Base-by-base conservation (phyloP, 2,888 invertebrate species). In the Stenolophus ochropezus region DNA sequence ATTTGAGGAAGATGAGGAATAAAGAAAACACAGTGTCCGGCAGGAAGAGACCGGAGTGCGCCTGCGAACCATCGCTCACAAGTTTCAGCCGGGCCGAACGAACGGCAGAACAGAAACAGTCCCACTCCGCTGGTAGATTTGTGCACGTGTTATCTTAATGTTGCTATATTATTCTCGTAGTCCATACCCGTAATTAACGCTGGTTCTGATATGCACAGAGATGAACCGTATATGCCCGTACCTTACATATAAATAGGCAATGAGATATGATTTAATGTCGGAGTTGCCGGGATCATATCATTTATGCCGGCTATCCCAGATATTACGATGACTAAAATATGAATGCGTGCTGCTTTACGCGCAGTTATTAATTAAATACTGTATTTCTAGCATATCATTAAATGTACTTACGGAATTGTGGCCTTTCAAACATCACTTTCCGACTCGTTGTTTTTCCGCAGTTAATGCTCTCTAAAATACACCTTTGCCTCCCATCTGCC, bases 101-200 rank as follows among this genome's bases (percentile, higher is more conserved):
- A 71, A 27, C 71, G 49, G 56, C 61, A 61, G 61, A 61, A 61
- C 25, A 61, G 65, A 69, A 69, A 69, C 65, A 27, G 51, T 74
- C 65, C 33, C 33, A 18, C 65, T 69, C 65, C 65, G 56, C 51
- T 23, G 65, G 77, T 77, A 77, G 77, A 77, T 77, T 77, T 77
- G 77, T 65, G 77, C 77, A 77, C 77, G 77, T 77, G 77, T 77
- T 77, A 77, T 77, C 77, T 77, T 77, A 77, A 77, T 77, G 77
- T 77, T 77, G 77, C 77, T 77, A 61, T 77, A 77, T 77, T 77
- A 77, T 77, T 77, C 77, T 77, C 77, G 61, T 77, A 77, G 77
- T 77, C 77, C 77, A 77, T 77, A 65, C 21, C 65, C 77, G 77
- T 77, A 77, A 77, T 77, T 77, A 77, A 77, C 77, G 77, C 77